Base-by-base conservation (phyloP, 2,113 vertebrate species). In the Amblyornis subalaris region DNA sequence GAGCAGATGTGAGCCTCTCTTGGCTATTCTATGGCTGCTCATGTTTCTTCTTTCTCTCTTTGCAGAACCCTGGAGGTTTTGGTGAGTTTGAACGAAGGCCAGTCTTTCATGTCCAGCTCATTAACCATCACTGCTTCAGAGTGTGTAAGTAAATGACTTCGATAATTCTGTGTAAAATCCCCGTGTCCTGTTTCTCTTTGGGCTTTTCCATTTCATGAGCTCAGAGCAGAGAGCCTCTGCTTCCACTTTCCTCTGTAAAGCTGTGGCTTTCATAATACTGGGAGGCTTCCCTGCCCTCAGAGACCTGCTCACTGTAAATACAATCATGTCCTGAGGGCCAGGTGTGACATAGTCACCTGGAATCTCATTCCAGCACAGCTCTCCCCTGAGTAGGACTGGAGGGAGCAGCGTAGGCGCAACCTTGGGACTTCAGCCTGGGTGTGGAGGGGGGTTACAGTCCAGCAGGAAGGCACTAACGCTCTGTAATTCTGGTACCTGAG, bases 81-180 rank as follows among this genome's bases (percentile, higher is more conserved):
- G 54, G 98, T 99, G 96, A 99, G 99, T 82, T 96, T 99, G 38
- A 99, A 99, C 61, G 92, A 98, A 38, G 99, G 98, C 33, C 98
- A 98, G 23, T 98, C 99, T 45, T 98, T 98, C 88, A 97, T 99
- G 88, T 98, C 98, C 31, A 98, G 97, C 64, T 96, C 99, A 3
- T 89, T 98, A 93, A 98, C 97, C 55, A 98, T 99, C 97, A 98
- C 98, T 1, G 99, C 99, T 25, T 97, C 98, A 8, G 97, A 98
- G 44, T 99, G 99, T 95, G 99, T 99, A 98, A 99, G 99, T 99
- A 86, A 50, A 93, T 4, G 16, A 29, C 44, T 47, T 18, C 55
- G 24, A 10, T 31, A 26, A 14, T 33, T 71, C 62, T 2, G 2
- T 57, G 33, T 33, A 44, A 31, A 80, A 47, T 48, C 20, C 26